Percentiles rank a stretch among this genome's conserved stretches.
Conservation (phyloP, 2,888 invertebrate species). For the Phaonia tiefii region DNA sequence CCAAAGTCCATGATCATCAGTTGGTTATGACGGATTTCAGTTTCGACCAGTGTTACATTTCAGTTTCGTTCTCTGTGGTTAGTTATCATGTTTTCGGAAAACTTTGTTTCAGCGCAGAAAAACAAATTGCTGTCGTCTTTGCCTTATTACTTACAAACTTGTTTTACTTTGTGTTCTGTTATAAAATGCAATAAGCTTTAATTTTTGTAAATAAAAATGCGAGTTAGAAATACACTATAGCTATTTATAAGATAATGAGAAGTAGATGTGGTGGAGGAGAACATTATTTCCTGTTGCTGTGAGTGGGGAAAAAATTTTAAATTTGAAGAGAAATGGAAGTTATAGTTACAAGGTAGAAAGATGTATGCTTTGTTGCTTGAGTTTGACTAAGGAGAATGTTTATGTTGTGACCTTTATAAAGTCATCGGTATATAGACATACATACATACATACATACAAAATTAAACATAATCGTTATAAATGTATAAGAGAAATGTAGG, state of each 20-base stretch:
- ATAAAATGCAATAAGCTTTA: neutral
- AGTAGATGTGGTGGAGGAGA: neutral
- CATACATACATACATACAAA: conserved; percentile 43
- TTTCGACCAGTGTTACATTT: no score
- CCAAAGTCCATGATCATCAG: no score
- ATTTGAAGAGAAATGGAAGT: neutral
- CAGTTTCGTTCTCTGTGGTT: no score
- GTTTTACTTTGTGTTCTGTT: conserved; percentile 55
- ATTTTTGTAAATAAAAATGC: conserved; percentile 2
- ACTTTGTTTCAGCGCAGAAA: no score
- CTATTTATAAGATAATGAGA: no score
- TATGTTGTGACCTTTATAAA: conserved; percentile 46
- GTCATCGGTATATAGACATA: conserved; percentile 42
- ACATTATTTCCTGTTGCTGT: neutral
- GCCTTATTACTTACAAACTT: conserved; percentile 8
- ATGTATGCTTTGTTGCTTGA: conserved; percentile 63
- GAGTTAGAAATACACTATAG: no score
- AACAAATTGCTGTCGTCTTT: no score
- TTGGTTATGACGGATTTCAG: no score
- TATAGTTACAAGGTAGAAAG: conserved; percentile 24
- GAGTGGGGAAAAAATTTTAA: neutral
- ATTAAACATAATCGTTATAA: conserved; percentile 13
- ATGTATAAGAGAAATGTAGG: neutral
- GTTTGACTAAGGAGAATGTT: conserved; percentile 67
- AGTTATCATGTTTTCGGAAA: no score